Conservation (phyloP, 1,140 invertebrate genomes). For the Pemphigus obesinymphae region DNA sequence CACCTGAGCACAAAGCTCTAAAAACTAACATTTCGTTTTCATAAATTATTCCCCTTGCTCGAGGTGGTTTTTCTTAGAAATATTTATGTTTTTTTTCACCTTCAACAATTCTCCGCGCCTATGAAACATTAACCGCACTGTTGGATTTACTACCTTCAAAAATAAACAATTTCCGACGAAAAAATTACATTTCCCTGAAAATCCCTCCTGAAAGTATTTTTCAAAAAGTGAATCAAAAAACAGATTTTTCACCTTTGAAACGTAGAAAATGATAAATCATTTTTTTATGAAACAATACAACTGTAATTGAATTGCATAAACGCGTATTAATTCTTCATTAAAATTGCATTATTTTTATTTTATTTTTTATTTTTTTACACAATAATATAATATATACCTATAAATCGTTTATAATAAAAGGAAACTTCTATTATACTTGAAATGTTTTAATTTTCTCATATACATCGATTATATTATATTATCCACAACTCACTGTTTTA, state of each 20-base stretch:
- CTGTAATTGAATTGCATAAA: not conserved
- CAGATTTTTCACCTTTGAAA: not conserved
- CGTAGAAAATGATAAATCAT: not conserved
- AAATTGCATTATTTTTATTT: not conserved
- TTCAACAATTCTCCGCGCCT: not conserved
- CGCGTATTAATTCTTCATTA: not conserved
- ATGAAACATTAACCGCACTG: conserved; percentile 18
- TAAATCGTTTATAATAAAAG: not conserved
- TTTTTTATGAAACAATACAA: not conserved
- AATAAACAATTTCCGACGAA: conserved; percentile 1
- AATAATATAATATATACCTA: not conserved
- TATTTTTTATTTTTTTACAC: not conserved
- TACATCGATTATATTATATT: not conserved
- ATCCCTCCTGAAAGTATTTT: not conserved
- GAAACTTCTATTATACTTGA: not conserved
- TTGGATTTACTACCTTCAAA: not conserved
- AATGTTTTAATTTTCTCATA: not conserved
- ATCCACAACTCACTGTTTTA: no score
- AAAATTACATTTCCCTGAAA: conserved; percentile 21
- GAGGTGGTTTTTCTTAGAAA: conserved; percentile 21
- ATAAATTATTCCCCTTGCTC: conserved; percentile 33
- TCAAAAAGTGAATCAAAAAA: not conserved
- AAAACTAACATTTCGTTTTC: conserved; percentile 36
- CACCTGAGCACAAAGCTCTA: conserved; percentile 36
- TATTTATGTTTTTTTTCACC: conserved; percentile 30